Evolutionary conservation across 2,888 invertebrate species (phyloP).

Genomic region (Dolichopus griseipennis): DNA sequence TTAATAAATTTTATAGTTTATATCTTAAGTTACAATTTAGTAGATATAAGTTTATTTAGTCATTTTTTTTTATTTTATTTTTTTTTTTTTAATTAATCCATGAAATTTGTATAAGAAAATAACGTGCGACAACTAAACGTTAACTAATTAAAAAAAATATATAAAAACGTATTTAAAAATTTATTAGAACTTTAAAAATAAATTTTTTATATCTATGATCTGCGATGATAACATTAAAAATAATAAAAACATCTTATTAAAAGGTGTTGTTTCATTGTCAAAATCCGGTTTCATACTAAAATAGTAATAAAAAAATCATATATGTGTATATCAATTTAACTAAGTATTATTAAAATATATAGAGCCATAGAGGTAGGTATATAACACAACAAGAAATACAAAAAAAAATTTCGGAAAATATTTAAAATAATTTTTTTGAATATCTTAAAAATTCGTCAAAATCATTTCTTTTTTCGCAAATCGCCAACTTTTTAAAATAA

Average conservation of each 20-base stretch:
- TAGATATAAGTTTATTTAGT: too few relatives aligned
- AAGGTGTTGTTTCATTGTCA: constrained; percentile 1
- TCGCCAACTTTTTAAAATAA: neutral
- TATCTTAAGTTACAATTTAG: neutral
- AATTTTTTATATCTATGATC: too few relatives aligned
- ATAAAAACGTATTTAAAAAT: neutral
- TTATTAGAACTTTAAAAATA: neutral
- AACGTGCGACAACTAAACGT: neutral
- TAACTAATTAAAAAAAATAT: neutral
- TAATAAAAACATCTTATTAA: neutral
- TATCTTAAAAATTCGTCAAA: neutral
- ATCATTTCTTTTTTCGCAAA: neutral
- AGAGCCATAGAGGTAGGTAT: too few relatives aligned
- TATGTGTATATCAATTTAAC: too few relatives aligned
- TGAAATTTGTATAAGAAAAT: neutral
- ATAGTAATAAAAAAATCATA: neutral
- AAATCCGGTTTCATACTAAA: constrained; percentile 1
- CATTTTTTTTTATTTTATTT: too few relatives aligned
- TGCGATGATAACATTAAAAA: neutral
- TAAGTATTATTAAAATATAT: too few relatives aligned
- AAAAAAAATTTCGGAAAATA: too few relatives aligned
- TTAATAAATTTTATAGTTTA: neutral
- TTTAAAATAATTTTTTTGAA: neutral
- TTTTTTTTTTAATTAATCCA: too few relatives aligned
- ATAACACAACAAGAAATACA: too few relatives aligned